Evolutionary conservation across 2,888 invertebrate genomes (phyloP), one percentile per base, ranked within the genome.

Genomic region (Nomada ferruginata): DNA sequence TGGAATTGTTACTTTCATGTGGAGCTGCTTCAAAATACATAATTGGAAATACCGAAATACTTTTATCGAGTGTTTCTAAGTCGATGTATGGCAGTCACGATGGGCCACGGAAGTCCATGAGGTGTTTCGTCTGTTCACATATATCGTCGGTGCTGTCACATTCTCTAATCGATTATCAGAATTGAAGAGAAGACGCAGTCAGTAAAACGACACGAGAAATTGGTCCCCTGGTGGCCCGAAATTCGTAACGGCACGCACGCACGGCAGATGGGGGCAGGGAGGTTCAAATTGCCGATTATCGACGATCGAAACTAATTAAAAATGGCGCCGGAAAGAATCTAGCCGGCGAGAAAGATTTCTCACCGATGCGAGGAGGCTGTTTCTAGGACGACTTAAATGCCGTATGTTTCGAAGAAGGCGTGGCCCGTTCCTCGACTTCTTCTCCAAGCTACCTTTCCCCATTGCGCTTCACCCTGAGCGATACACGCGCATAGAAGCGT

Each of bases 241-340:
- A 78, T 63, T 73, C 68, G 78, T 68, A 79, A 78, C 55, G 71
- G 44, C 44, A 20, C 20, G 52, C 64, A 52, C 52, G 52, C 63
- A 50, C 50, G 64, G 20, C 60, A 50, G 52, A 57, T 29, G n/a
- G 15, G 42, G 10, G 2, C 18, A 15, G 0, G 71, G 42, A 59
- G 76, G 60, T 60, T 79, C 76, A 68, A 82, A 80, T 86, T 74
- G 73, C 79, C 81, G 83, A 86, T 86, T 85, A 87, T 83, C 80
- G 71, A 15, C 61, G 66, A 76, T 78, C 75, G 68, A 53, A 76
- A 55, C 65, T 83, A 87, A 88, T 87, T 85, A 84, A 86, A 85
- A 88, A 88, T 79, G 77, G 77, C 65, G 74, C 63, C 76, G 42
- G 23, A 63, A 55, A 18, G 53, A 64, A 60, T 63, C 60, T 44